A percentile compares a stretch with the other conserved stretches of the same genome.
These are phyloP conservation scores for Oikopleura vanhoeffeni DNA, from an alignment of 23 tunicate species.

Conservation along the genomic window DNA sequence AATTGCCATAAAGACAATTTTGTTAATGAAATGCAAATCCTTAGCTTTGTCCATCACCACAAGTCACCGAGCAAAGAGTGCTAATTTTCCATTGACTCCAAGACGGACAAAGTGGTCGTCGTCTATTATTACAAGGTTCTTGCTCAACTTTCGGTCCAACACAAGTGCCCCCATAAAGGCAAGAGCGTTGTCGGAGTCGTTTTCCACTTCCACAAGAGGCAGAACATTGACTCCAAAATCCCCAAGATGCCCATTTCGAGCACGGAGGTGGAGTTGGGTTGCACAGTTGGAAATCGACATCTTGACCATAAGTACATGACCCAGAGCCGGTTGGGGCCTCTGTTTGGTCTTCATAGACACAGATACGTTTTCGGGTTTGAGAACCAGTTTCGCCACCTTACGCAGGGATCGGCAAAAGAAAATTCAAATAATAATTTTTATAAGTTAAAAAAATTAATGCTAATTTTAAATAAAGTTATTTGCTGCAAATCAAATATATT, in stretches of 20 bases:
- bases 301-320: neutral
- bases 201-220: neutral
- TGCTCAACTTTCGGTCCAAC: neutral
- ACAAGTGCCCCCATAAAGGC: neutral
- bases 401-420: no score
- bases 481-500: no score
- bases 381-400: neutral
- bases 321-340: neutral
- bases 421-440: no score
- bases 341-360: neutral
- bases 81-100: neutral
- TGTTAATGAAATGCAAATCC: neutral
- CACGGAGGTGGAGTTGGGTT: neutral
- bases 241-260: constrained; percentile 7
- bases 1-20: no score
- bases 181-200: neutral
- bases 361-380: neutral
- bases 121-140: neutral
- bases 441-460: no score
- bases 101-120: neutral
- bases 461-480: no score
- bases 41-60: neutral
- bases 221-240: neutral
- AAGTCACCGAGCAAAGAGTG: neutral
- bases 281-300: neutral